These are phyloP conservation scores for Cryptomyrus ogoouensis DNA, from an alignment of 2,113 vertebrate genomes.

Conservation along the genomic window DNA sequence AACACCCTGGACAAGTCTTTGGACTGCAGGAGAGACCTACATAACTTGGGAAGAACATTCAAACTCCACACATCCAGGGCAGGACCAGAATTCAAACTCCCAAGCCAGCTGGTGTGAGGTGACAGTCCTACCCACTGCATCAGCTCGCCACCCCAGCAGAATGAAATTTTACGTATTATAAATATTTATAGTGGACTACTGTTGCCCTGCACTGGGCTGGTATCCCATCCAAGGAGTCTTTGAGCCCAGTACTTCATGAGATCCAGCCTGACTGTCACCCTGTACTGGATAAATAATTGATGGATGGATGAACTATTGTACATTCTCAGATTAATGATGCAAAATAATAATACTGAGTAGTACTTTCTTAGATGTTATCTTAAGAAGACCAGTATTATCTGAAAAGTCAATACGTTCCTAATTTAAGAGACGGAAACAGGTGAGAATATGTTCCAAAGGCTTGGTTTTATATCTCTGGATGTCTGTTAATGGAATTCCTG, in stretches of 20 bases:
- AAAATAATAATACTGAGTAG: neutral
- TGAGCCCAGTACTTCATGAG: neutral
- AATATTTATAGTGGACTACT: neutral
- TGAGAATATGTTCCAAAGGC: neutral
- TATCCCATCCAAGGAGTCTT: neutral
- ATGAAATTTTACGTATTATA: neutral
- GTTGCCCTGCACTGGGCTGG: neutral
- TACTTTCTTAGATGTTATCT: neutral
- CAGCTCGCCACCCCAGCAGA: neutral
- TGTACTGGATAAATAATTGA: neutral
- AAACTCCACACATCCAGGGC: neutral
- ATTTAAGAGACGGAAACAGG: neutral
- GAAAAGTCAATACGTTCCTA: neutral
- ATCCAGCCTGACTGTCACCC: neutral
- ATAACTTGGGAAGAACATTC: neutral
- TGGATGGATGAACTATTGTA: neutral
- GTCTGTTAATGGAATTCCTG: neutral
- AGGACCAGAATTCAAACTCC: neutral
- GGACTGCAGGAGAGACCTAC: neutral
- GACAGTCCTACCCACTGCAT: neutral
- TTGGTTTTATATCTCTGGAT: neutral
- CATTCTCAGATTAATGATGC: neutral
- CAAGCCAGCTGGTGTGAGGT: neutral
- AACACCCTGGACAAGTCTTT: neutral
- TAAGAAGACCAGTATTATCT: neutral